A percentile compares a stretch with the other conserved stretches of the same genome.
Conservation (phyloP, 2,113 vertebrate genomes). For the Tamias sibiricus region DNA sequence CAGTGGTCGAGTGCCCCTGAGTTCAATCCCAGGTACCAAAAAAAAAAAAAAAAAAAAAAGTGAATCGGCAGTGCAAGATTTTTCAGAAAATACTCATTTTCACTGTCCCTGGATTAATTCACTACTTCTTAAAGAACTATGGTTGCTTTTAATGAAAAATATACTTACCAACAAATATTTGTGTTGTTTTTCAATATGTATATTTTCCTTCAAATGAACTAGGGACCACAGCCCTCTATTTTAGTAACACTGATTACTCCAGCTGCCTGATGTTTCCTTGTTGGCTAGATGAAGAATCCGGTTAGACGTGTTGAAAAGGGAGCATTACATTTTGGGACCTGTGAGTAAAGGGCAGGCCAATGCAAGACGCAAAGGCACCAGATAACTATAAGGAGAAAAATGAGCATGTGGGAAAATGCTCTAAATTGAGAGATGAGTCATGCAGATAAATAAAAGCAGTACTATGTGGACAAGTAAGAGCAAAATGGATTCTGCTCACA, state of each 20-base stretch:
- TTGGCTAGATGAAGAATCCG: neutral
- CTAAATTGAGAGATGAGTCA: neutral
- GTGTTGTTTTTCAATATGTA: neutral
- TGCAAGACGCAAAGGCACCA: rapidly evolving
- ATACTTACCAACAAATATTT: neutral
- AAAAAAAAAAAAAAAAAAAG: too few relatives aligned
- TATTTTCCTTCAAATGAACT: neutral
- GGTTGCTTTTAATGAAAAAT: neutral
- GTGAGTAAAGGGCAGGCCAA: rapidly evolving
- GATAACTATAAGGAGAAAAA: neutral
- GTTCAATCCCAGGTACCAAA: too few relatives aligned
- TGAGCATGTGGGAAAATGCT: neutral
- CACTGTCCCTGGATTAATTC: neutral
- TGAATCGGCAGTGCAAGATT: neutral
- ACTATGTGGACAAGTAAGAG: neutral
- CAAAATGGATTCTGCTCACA: neutral
- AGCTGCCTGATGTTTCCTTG: neutral
- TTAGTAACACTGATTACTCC: neutral
- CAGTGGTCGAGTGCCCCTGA: too few relatives aligned
- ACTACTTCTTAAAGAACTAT: neutral
- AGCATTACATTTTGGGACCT: neutral
- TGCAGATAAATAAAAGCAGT: neutral
- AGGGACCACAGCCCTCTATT: neutral
- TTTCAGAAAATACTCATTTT: neutral
- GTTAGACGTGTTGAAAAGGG: neutral